Evolutionary conservation across 2,888 invertebrate genomes (phyloP).

Genomic region (Amitus sp.): DNA sequence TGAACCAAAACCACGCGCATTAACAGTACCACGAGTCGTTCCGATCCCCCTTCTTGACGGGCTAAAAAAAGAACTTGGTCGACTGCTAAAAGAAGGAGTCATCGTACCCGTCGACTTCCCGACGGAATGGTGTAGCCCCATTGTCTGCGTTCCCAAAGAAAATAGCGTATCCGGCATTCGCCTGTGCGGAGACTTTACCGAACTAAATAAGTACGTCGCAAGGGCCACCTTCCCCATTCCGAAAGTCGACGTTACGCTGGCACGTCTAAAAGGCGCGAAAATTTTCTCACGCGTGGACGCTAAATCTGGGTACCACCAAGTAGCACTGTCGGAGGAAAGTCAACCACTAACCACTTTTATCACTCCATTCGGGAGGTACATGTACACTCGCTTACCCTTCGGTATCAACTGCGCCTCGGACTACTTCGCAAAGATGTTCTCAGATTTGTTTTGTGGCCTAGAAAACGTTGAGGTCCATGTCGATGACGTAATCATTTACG

Average conservation of each 20-base stretch:
- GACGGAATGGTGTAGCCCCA: conserved; percentile 55
- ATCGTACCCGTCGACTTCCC: conserved; percentile 49
- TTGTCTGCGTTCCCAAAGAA: conserved; percentile 52
- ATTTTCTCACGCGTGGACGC: conserved; percentile 46
- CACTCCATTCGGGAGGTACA: conserved; percentile 37
- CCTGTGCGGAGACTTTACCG: conserved; percentile 48
- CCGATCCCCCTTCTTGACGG: too few relatives aligned
- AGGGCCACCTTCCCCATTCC: conserved; percentile 43
- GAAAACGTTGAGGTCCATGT: conserved; percentile 28
- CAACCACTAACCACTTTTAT: conserved; percentile 38
- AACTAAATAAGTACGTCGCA: conserved; percentile 44
- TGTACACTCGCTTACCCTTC: conserved; percentile 36
- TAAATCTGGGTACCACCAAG: conserved; percentile 36
- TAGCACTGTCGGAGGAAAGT: conserved; percentile 29
- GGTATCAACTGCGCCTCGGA: conserved; percentile 41
- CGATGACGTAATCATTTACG: conserved; percentile 39
- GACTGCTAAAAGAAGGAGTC: conserved; percentile 44
- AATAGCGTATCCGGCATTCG: conserved; percentile 35
- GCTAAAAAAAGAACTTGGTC: conserved; percentile 50
- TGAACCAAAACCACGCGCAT: too few relatives aligned
- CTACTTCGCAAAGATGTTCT: conserved; percentile 25
- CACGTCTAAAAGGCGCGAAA: conserved; percentile 38
- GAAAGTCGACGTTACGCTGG: conserved; percentile 45
- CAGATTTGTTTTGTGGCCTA: conserved; percentile 24
- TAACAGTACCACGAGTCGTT: conserved; percentile 48